Base-by-base conservation (phyloP, 2,888 invertebrate genomes). In the Creontiades dilutus region DNA sequence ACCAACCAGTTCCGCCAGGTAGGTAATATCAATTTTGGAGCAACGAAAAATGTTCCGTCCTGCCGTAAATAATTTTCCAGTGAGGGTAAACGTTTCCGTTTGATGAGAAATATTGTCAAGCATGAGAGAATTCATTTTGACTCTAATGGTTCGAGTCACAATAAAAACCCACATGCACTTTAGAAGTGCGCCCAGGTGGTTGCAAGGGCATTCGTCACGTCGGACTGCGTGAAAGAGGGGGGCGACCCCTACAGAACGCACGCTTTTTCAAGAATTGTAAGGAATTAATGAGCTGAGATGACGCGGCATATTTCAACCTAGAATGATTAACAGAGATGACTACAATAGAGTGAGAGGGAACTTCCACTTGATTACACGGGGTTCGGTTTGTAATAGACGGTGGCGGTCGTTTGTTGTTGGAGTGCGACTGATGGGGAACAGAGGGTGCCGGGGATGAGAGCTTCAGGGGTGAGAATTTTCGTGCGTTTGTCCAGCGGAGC, bases 261-360 rank as follows among this genome's bases (percentile, higher is more conserved):
- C 68, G 68, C 68, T 68, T 68, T 68, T 68, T 68, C 68, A 78
- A 47, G 52, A 82, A 82, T 76, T 88, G 76, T 80, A 88, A 52
- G 57, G 88, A 52, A 88, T 88, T 88, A 88, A 88, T 88, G 88
- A 88, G 88, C 80, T 52, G 80, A 88, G 78, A 88, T 88, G 88
- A 88, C 88, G 88, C 78, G 28, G 88, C 88, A 55, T 78, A 88
- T 88, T 88, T 88, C 52, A 78, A 37, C 80, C 55, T 9, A 19
- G 86, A 88, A 88, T 88, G 88, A 88, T 88, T 88, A 88, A 88
- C 88, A 78, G 80, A 16, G 27, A n/a, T 12, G 68, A 47, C 47
- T 37, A 46, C 23, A 75, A 86, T 23, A 48, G 75, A 47, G 86
- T n/a, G 27, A n/a, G 46, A 52, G 57, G 88, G 86, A 55, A n/a